Conservation (phyloP, 2,113 vertebrate genomes). For the Hippocampus zosterae region DNA sequence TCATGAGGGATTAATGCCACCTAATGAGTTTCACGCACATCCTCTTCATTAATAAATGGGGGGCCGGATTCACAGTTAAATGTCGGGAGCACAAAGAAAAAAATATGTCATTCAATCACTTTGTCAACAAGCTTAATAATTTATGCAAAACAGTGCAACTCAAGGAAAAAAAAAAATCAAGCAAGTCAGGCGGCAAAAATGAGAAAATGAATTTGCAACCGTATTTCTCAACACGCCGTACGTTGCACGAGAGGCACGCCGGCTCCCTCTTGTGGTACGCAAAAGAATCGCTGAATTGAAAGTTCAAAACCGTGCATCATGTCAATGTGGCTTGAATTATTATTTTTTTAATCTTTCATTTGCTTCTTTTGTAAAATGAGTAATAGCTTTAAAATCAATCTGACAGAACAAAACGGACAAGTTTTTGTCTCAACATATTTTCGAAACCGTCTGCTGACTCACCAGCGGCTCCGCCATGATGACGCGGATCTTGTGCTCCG, state of each 20-base stretch:
- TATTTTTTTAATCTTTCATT: not conserved
- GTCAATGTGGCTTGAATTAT: not conserved
- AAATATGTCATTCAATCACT: not conserved
- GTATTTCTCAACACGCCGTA: too few relatives aligned
- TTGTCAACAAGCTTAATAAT: not conserved
- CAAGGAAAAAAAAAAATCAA: too few relatives aligned
- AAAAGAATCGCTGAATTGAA: not conserved
- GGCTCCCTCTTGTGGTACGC: not conserved
- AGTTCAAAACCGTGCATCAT: not conserved
- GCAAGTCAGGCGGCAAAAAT: too few relatives aligned
- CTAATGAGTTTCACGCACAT: not conserved
- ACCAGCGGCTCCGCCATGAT: conserved; percentile 97
- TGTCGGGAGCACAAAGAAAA: not conserved
- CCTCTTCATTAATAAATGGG: not conserved
- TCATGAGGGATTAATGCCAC: conserved; percentile 23
- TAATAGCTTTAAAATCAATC: too few relatives aligned
- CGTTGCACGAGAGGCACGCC: too few relatives aligned
- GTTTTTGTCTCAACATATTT: too few relatives aligned
- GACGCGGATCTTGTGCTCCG: conserved; percentile 92
- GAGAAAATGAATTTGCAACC: too few relatives aligned
- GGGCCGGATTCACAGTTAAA: not conserved
- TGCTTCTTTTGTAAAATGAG: too few relatives aligned
- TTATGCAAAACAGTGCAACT: not conserved
- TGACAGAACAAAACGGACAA: too few relatives aligned
- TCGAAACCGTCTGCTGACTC: too few relatives aligned